A percentile compares a stretch with the other conserved stretches of the same genome.
These are phyloP conservation scores for Rhabdomys pumilio DNA, from an alignment of 2,797 vertebrate genomes.

Conservation along the genomic window DNA sequence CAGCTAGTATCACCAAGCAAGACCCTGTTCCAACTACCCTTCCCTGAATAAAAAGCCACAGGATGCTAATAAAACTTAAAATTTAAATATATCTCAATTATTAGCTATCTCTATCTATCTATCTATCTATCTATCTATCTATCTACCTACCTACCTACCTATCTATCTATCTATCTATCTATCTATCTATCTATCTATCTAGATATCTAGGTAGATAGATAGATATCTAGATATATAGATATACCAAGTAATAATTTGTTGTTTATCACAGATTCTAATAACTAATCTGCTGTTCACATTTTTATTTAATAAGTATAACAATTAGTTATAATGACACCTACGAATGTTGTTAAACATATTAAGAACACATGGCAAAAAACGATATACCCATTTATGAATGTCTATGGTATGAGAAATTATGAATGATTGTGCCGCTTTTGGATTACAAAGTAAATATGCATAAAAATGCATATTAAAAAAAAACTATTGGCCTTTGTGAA, in stretches of 20 bases:
- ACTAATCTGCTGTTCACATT: background rate
- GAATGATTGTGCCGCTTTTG: background rate
- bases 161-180: no score
- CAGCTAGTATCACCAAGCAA: background rate
- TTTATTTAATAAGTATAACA: constrained; percentile 7
- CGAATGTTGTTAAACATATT: background rate
- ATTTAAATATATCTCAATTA: background rate
- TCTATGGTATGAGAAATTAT: background rate
- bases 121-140: no score
- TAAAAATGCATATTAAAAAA: background rate
- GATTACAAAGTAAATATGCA: background rate
- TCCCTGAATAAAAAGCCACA: background rate
- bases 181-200: no score
- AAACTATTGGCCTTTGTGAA: background rate
- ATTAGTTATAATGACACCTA: background rate
- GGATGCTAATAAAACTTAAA: constrained; percentile 13
- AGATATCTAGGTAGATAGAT: no score
- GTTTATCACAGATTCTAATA: constrained; percentile 38
- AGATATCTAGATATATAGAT: background rate
- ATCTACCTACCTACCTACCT: no score
- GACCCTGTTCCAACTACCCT: background rate
- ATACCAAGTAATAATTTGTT: background rate
- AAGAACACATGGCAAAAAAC: background rate
- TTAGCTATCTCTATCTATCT: no score
- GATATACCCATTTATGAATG: background rate